Base-by-base conservation (phyloP, 2,888 invertebrate genomes). In the Andrena dorsata region DNA sequence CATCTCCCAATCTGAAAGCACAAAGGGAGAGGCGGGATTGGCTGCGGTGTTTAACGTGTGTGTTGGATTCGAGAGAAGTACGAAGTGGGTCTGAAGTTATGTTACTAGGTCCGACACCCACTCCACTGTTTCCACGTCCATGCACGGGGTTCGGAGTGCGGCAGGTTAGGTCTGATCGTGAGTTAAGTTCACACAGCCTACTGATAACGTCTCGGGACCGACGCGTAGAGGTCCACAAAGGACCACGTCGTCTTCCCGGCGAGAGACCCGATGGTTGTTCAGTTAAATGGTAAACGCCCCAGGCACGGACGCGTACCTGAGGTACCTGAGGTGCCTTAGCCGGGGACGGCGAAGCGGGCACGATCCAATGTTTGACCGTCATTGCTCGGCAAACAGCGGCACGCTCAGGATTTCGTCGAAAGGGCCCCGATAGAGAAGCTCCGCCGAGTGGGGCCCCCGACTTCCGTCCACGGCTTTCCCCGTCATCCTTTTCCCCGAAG, bases 301-400 rank as follows among this genome's bases (percentile, higher is more conserved):
- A 32, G 60, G 66, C 70, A 49, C 28, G 60, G 68, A 58, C 63
- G 61, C 74, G 68, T 58, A 64, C 41, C 76, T 51, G 78, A 81
- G 84, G 86, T 84, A 76, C 70, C 64, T 26, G 16, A 16, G 41
- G 13, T 16, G 0, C 41, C 41, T 41, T 26, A 47, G 71, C 56
- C 56, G 47, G 51, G 80, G 76, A 86, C 82, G 86, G 79, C 84
- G 87, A 88, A 89, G 89, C 87, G 86, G 86, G 89, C 90, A 91
- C 90, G 91, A 90, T 90, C 86, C 87, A 80, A 84, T 92, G 91
- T 92, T 92, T 92, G 91, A 91, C 80, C 87, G 90, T 89, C 82
- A 86, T 80, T 81, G 86, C 86, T 90, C 89, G 89, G 83, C 91
- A 93, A 93, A 92, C 90, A 92, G 90, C 92, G 92, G 91, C 90